phyloP scores from a whole-genome alignment of 2,797 vertebrate genomes.

The Carduelis carduelis region DNA sequence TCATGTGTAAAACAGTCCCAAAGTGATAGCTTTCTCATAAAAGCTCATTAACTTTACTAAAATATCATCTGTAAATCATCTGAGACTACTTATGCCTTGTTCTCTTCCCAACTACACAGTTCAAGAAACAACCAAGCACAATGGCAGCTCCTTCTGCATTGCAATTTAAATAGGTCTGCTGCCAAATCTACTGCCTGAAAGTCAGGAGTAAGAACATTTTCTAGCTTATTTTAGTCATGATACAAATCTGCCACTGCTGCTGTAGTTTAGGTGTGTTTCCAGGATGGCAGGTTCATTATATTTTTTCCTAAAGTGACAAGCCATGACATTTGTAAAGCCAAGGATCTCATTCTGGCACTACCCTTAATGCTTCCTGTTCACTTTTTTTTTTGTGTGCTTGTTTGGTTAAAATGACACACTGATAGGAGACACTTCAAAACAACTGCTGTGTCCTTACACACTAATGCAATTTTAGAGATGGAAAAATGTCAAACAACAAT shows the following conservation, averaged over 20 bases:
- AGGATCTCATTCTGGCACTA: neutral
- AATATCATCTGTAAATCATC: neutral
- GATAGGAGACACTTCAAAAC: neutral
- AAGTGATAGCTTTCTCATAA: neutral
- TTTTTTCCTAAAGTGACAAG: neutral
- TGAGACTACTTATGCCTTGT: neutral
- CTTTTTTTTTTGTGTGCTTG: neutral
- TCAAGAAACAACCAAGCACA: neutral
- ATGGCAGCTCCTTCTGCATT: neutral
- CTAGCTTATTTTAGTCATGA: neutral
- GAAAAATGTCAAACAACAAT: neutral
- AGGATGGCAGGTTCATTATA: neutral
- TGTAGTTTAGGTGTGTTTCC: neutral
- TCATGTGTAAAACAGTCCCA: neutral
- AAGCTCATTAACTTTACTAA: constrained; percentile 5
- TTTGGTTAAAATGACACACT: neutral
- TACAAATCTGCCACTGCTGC: neutral
- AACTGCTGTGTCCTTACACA: neutral
- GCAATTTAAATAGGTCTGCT: neutral
- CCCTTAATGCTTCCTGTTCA: neutral
- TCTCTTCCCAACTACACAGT: neutral
- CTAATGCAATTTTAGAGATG: neutral
- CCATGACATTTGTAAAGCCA: neutral
- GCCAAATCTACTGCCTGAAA: neutral
- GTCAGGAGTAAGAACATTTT: neutral